Percentiles rank a stretch among this genome's conserved stretches.
Conservation (phyloP, 2,888 invertebrate genomes). For the Trachelus iudaicus region DNA sequence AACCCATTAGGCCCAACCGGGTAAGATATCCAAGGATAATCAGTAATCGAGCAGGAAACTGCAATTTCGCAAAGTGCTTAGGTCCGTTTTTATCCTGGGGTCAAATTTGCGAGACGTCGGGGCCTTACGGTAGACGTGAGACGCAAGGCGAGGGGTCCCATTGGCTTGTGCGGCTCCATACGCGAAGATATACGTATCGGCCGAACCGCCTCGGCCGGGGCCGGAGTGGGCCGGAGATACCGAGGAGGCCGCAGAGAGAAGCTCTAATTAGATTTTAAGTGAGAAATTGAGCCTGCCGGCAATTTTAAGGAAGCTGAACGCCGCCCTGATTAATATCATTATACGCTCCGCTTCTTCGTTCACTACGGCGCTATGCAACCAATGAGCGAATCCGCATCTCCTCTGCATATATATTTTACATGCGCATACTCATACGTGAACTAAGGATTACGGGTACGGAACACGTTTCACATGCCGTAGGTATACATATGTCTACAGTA, state of each 20-base stretch:
- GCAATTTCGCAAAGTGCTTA: conserved; percentile 61
- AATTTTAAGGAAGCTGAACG: conserved; percentile 65
- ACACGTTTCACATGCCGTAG: not conserved
- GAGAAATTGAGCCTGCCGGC: conserved; percentile 65
- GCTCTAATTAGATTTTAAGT: conserved; percentile 65
- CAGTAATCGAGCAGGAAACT: conserved; percentile 51
- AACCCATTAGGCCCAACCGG: conserved; percentile 2
- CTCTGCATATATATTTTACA: not conserved
- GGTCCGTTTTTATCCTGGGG: conserved; percentile 52
- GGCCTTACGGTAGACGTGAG: no score
- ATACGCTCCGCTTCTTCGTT: conserved; percentile 35
- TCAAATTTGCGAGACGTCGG: conserved; percentile 49
- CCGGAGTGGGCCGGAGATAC: conserved; percentile 15
- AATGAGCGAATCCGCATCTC: no score
- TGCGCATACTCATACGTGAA: not conserved
- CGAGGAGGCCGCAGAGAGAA: conserved; percentile 38
- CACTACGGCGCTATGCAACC: no score
- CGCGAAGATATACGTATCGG: conserved; percentile 15
- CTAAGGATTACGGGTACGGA: conserved; percentile 8
- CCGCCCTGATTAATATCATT: conserved; percentile 65
- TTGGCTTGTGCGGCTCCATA: conserved; percentile 20
- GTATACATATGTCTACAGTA: no score
- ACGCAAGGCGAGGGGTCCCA: conserved; percentile 12
- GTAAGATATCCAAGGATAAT: conserved; percentile 14
- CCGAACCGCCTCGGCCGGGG: conserved; percentile 14